Base-by-base conservation (phyloP, 1,140 invertebrate species). In the Drosophila ogumai region DNA sequence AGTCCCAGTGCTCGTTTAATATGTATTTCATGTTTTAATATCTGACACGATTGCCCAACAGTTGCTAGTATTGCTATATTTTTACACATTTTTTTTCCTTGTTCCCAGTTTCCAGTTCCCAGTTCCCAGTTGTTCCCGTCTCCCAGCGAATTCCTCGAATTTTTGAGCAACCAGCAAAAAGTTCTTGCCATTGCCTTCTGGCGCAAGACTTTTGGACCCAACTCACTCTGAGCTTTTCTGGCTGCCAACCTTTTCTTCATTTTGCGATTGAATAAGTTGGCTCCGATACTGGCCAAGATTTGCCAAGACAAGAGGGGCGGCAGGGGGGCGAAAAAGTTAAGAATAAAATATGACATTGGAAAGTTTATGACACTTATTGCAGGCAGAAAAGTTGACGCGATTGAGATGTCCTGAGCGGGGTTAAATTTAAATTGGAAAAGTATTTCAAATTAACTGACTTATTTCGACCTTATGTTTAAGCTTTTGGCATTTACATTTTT, bases 11-110 rank as follows among this genome's bases (percentile, higher is more conserved):
- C 69, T 75, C 71, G 81, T 85, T 90, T 90, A 85, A 85, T 90
- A 90, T 90, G 88, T 90, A 90, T 90, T 90, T 90, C 85, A 90
- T 90, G 85, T 90, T 90, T 90, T 90, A 90, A 90, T 90, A 90
- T 90, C 81, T 90, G 85, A 90, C 86, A 90, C 86, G 85, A 81
- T 88, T 90, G 84, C 80, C 80, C 67, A 87, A 79, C 79, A 87
- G 84, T 87, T 87, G 75, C 64, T 60, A 56, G 44, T 38, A 22
- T 10, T 54, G 19, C 64, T 49, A 41, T 67, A 46, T 80, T 72
- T 49, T 31, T 25, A n/a, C 55, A 25, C 40, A 49, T 36, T 46
- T 65, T 46, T 65, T 58, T 38, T 34, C 34, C 47, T 25, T 40
- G 49, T 40, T 64, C 40, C 32, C 38, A 50, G 25, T 28, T 25